Evolutionary conservation across 2,797 vertebrate species (phyloP).

Genomic region (Eulemur mongoz): DNA sequence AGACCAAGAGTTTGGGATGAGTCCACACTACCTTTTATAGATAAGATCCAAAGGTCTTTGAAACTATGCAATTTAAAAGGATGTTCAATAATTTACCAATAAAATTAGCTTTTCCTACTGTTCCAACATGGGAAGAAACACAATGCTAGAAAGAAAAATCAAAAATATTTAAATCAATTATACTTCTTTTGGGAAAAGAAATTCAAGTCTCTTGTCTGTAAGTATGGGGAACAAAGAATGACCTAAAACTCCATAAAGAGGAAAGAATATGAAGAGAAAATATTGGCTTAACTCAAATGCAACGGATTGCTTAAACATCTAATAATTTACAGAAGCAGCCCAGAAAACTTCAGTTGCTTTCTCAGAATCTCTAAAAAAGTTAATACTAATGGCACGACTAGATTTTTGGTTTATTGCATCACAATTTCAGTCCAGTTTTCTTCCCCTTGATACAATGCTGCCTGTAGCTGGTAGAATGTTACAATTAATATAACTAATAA

Average conservation of each 20-base stretch:
- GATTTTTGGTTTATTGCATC: background rate
- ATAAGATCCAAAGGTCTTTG: background rate
- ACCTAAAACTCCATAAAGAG: background rate
- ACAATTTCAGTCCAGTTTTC: background rate
- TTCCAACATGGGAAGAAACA: background rate
- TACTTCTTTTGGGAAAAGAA: background rate
- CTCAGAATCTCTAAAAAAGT: background rate
- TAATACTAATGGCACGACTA: background rate
- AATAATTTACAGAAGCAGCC: background rate
- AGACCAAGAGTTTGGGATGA: background rate
- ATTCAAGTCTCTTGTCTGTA: background rate
- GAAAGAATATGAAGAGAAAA: background rate
- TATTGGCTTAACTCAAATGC: background rate
- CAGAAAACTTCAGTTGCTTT: background rate
- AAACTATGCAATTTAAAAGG: background rate
- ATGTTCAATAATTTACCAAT: background rate
- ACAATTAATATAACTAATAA: constrained; percentile 42
- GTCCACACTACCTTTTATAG: background rate
- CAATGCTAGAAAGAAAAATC: background rate
- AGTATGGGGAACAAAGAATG: background rate
- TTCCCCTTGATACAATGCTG: background rate
- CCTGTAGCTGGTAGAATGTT: background rate
- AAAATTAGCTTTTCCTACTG: background rate
- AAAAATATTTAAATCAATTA: background rate
- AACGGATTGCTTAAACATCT: background rate